Percentiles rank a stretch among this genome's conserved stretches.
Conservation (phyloP, 2,888 invertebrate species). For the Caenorhabditis imperialis region DNA sequence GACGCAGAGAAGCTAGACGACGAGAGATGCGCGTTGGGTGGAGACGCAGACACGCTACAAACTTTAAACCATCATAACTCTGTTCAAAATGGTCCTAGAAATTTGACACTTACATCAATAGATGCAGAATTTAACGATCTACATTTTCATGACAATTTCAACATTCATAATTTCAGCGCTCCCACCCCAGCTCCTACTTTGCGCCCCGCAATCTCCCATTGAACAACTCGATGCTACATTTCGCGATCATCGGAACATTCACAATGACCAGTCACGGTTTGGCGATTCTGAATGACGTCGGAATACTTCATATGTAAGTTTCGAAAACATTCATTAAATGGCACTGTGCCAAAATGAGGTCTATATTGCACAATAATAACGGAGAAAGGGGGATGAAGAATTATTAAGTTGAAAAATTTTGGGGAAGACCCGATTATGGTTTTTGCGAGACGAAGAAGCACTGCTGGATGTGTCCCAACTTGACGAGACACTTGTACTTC, state of each 20-base stretch:
- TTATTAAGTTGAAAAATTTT: conserved; percentile 34
- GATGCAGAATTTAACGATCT: too few relatives aligned
- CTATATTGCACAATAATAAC: conserved; percentile 41
- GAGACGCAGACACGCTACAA: too few relatives aligned
- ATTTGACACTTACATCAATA: too few relatives aligned
- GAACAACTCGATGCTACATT: conserved; percentile 66
- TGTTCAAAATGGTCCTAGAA: too few relatives aligned
- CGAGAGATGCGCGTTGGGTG: too few relatives aligned
- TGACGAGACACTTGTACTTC: conserved; percentile 77
- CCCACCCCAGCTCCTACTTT: conserved; percentile 21
- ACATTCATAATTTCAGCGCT: conserved; percentile 19
- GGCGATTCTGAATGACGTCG: conserved; percentile 62
- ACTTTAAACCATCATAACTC: too few relatives aligned
- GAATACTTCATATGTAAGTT: conserved; percentile 71
- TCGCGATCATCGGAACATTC: conserved; percentile 68
- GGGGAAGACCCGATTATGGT: conserved; percentile 60
- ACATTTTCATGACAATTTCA: too few relatives aligned
- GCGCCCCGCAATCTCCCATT: conserved; percentile 57
- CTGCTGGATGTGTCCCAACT: conserved; percentile 73
- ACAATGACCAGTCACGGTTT: conserved; percentile 52
- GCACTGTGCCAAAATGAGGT: conserved; percentile 42
- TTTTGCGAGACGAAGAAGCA: conserved; percentile 77
- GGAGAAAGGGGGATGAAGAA: neutral
- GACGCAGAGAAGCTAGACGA: too few relatives aligned
- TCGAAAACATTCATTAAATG: conserved; percentile 43